Base-by-base conservation (phyloP, 2,888 invertebrate genomes). In the Allophyes oxyacanthae region DNA sequence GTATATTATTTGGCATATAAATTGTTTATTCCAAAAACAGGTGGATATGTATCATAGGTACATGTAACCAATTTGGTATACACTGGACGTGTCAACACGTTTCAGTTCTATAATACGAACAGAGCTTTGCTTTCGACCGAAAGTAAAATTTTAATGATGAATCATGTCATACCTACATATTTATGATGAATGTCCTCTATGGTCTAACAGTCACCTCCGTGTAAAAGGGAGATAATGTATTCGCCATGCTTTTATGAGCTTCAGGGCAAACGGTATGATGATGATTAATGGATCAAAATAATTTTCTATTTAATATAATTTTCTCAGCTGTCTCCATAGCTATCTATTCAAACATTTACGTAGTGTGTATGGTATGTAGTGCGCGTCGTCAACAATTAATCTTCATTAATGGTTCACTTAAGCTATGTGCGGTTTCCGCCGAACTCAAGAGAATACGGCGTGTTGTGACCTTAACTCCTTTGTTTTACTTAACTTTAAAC, bases 361-460 rank as follows among this genome's bases (percentile, higher is more conserved):
- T 69, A 65, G 67, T 62, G 53, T 46, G 63, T 67, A 65, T 62
- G 61, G 69, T 72, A 75, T 66, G 44, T 82, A 82, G 79, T 84
- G 83, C 78, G 81, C 84, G 80, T 79, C 83, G 83, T 79, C 81
- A 81, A 85, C 89, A 86, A 90, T 92, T 92, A 91, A 92, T 92
- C 92, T 91, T 91, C 90, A 92, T 92, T 92, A 92, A 87, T 85
- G 88, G 85, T 83, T 87, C 83, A 83, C 82, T 84, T 79, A 85
- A 85, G 88, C 86, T 84, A 86, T 85, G 84, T 89, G 89, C 83
- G 90, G 89, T 86, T 85, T 78, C 80, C 82, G 78, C 66, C 73
- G 45, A 79, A 86, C 83, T 80, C 81, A 48, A 65, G 77, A 78
- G 80, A 81, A 82, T 81, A 78, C 77, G 78, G 63, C 75, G 72